Conservation (phyloP, 1,140 invertebrate genomes). For the Pararge aegeria region DNA sequence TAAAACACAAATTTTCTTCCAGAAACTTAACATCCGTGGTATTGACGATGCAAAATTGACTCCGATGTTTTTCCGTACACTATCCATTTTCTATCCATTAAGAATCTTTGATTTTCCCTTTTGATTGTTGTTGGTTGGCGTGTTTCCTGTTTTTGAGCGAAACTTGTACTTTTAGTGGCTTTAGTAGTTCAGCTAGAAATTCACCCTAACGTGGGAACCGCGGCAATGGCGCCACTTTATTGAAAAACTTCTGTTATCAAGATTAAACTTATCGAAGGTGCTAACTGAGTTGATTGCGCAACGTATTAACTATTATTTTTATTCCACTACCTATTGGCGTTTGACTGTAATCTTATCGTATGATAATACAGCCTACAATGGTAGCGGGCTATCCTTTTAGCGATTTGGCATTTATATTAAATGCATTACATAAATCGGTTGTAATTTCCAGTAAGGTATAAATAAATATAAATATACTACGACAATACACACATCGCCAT, state of each 20-base stretch:
- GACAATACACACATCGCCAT: too few species aligned
- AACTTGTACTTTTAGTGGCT: conserved; percentile 18
- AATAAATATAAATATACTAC: too few species aligned
- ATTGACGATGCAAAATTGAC: conserved; percentile 67
- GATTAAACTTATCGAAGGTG: not conserved
- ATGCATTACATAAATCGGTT: too few species aligned
- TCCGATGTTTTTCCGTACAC: conserved; percentile 55
- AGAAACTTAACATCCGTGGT: conserved; percentile 18
- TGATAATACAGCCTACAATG: too few species aligned
- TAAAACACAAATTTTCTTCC: conserved; percentile 22
- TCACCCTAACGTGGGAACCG: not conserved
- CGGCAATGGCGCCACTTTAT: not conserved
- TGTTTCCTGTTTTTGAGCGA: conserved; percentile 16
- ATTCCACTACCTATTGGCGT: too few species aligned
- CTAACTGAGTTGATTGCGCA: too few species aligned
- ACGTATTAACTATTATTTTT: too few species aligned
- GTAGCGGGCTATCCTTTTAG: too few species aligned
- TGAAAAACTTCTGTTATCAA: not conserved
- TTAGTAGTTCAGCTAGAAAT: not conserved
- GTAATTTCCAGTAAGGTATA: too few species aligned
- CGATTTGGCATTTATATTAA: too few species aligned
- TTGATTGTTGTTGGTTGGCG: conserved; percentile 27
- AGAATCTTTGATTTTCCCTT: conserved; percentile 52
- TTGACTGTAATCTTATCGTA: too few species aligned
- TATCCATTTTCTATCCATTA: conserved; percentile 73